Conservation (phyloP, 1,140 invertebrate genomes). For the Trichonephila clavata region DNA sequence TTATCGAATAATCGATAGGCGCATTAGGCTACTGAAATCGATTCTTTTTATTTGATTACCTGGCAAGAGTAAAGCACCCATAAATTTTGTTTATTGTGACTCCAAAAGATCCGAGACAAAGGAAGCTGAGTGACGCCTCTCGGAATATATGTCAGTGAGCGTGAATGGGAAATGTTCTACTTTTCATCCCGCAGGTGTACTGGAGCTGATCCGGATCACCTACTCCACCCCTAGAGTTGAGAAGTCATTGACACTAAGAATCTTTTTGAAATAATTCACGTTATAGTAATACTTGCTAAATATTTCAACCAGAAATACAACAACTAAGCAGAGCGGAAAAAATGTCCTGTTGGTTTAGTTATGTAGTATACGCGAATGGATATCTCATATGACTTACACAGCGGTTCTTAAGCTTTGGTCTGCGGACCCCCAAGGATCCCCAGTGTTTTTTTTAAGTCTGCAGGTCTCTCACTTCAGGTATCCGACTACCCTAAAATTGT, state of each 20-base stretch:
- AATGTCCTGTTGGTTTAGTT: no score
- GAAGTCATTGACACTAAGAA: background rate
- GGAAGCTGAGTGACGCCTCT: background rate
- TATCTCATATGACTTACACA: no score
- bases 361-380: no score
- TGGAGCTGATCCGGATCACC: background rate
- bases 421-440: no score
- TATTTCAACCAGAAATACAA: no score
- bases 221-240: slow-evolving; percentile 8
- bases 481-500: no score
- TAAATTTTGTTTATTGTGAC: background rate
- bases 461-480: no score
- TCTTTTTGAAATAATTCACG: no score
- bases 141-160: background rate
- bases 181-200: background rate
- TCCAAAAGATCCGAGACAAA: background rate
- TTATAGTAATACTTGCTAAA: no score
- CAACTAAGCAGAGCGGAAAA: no score
- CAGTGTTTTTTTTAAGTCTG: no score
- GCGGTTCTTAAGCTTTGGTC: no score
- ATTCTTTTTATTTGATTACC: background rate
- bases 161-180: background rate
- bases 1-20: background rate
- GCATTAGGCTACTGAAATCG: background rate
- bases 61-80: background rate